These are phyloP conservation scores for Myoxocephalus aenaeus DNA, from an alignment of 2,797 vertebrate genomes.

Conservation along the genomic window DNA sequence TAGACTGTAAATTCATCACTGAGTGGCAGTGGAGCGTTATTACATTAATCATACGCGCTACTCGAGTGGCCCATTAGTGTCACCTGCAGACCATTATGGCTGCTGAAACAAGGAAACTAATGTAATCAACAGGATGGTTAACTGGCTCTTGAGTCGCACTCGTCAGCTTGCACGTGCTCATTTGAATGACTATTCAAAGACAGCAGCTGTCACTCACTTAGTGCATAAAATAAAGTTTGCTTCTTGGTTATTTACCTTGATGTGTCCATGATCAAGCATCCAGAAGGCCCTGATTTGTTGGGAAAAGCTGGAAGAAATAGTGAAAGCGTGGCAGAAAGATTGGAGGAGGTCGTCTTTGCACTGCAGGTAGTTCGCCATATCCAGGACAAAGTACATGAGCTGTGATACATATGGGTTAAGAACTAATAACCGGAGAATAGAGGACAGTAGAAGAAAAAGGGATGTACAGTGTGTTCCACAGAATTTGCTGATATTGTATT, in stretches of 20 bases:
- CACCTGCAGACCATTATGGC: slow-evolving; percentile 38
- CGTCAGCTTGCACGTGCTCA: background rate
- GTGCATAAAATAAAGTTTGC: background rate
- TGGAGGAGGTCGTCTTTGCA: slow-evolving; percentile 73
- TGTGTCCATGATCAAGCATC: slow-evolving; percentile 73
- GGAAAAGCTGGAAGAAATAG: slow-evolving; percentile 65
- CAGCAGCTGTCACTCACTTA: background rate
- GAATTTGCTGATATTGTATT: background rate
- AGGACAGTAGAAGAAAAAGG: background rate
- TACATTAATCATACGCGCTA: slow-evolving; percentile 24
- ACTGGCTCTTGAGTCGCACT: slow-evolving; percentile 3
- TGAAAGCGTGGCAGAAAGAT: slow-evolving; percentile 73
- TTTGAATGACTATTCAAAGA: background rate
- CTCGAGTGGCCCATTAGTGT: slow-evolving; percentile 41
- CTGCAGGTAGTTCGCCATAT: slow-evolving; percentile 72
- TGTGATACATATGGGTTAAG: slow-evolving; percentile 60
- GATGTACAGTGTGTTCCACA: background rate
- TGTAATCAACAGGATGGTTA: slow-evolving; percentile 40
- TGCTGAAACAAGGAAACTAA: slow-evolving; percentile 23
- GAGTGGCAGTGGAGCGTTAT: slow-evolving; percentile 16
- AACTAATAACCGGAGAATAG: background rate
- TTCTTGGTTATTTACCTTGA: slow-evolving; percentile 52
- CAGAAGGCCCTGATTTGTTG: slow-evolving; percentile 75
- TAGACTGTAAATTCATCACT: background rate
- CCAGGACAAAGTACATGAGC: slow-evolving; percentile 80